phyloP scores from a whole-genome alignment of 2,888 invertebrate species.

The Drosophila stalkeri region DNA sequence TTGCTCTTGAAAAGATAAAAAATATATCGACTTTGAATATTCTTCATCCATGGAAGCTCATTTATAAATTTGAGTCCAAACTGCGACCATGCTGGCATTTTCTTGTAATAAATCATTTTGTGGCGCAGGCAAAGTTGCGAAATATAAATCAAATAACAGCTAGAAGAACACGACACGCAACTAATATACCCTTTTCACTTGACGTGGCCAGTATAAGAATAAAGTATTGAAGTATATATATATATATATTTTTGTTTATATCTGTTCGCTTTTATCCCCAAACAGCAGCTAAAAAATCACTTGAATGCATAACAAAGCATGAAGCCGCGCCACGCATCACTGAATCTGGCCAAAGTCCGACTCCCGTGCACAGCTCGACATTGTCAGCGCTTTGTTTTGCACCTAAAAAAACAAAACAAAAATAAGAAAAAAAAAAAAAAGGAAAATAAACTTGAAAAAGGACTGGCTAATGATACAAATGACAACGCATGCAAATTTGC shows the following conservation, averaged over 20 bases:
- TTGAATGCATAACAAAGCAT: conserved; percentile 63
- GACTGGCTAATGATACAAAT: conserved; percentile 57
- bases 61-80: neutral
- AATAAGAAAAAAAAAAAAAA: neutral
- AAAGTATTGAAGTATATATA: neutral
- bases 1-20: neutral
- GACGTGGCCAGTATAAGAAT: neutral
- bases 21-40: neutral
- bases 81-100: neutral
- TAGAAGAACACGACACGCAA: neutral
- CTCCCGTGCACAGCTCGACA: conserved; percentile 24
- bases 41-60: neutral
- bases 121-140: neutral
- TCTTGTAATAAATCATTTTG: neutral
- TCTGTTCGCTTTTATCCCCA: conserved; percentile 1
- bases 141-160: neutral
- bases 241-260: neutral
- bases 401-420: conserved; percentile 1
- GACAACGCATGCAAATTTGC: conserved; percentile 56
- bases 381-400: conserved; percentile 28
- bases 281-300: conserved; percentile 45
- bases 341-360: conserved; percentile 31
- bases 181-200: conserved; percentile 5
- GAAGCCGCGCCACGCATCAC: conserved; percentile 49
- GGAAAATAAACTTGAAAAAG: conserved; percentile 30